These are phyloP conservation scores for Neodontobutis hainanensis DNA, from an alignment of 2,113 vertebrate genomes.

Conservation along the genomic window DNA sequence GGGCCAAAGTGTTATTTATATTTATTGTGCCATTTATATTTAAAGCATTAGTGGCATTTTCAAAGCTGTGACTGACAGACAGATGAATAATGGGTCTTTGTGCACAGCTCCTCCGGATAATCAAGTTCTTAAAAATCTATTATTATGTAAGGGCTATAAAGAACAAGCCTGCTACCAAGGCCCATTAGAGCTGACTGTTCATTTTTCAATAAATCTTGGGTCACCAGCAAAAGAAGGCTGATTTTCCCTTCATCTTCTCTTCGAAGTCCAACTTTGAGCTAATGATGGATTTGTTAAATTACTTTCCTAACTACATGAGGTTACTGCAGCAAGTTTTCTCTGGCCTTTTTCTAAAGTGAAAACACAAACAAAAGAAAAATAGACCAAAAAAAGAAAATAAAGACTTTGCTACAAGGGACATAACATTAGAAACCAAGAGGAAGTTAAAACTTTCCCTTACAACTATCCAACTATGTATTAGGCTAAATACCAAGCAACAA, in stretches of 20 bases:
- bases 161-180: slow-evolving; percentile 36
- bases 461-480: too few species aligned
- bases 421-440: too few species aligned
- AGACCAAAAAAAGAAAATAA: not conserved
- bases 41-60: slow-evolving; percentile 43
- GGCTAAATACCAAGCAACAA: too few species aligned
- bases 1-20: slow-evolving; percentile 56
- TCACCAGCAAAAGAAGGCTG: slow-evolving; percentile 11
- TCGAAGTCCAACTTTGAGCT: slow-evolving; percentile 5
- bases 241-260: slow-evolving; percentile 17
- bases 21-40: slow-evolving; percentile 55
- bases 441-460: too few species aligned
- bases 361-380: not conserved
- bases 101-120: slow-evolving; percentile 50
- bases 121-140: slow-evolving; percentile 61
- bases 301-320: not conserved
- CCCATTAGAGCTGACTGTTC: slow-evolving; percentile 46
- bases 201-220: slow-evolving; percentile 40
- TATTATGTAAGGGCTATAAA: slow-evolving; percentile 43
- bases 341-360: not conserved
- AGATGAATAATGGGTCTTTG: slow-evolving; percentile 44
- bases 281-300: not conserved
- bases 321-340: not conserved
- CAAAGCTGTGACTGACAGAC: slow-evolving; percentile 24
- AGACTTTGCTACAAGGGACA: not conserved